Percentiles rank a stretch among this genome's conserved stretches.
phyloP scores from a whole-genome alignment of 2,797 vertebrate species.

The Antennarius maculatus region DNA sequence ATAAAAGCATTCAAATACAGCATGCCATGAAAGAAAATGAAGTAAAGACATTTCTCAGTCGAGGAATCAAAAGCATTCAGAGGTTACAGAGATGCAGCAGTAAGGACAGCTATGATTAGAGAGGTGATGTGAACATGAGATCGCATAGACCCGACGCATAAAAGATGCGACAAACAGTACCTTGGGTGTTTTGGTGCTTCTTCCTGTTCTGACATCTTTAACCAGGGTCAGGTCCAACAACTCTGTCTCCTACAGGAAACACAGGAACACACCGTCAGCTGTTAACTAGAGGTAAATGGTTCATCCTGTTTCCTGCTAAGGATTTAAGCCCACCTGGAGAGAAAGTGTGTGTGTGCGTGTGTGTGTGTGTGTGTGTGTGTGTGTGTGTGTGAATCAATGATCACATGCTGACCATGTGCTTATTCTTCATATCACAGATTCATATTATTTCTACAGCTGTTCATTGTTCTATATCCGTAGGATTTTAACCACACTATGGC shows the following conservation, averaged over 20 bases:
- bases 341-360: slow-evolving; percentile 16
- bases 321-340: slow-evolving; percentile 46
- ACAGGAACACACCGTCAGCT: slow-evolving; percentile 25
- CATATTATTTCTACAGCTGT: neutral
- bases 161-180: slow-evolving; percentile 43
- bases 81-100: no score
- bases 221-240: slow-evolving; percentile 76
- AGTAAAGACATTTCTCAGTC: neutral
- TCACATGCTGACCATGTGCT: slow-evolving; percentile 6
- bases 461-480: neutral
- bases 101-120: neutral
- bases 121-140: neutral
- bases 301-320: slow-evolving; percentile 48
- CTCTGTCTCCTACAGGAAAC: slow-evolving; percentile 69
- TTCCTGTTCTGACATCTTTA: slow-evolving; percentile 78
- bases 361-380: slow-evolving; percentile 16
- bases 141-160: neutral
- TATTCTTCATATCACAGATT: neutral
- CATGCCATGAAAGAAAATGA: neutral
- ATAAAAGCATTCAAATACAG: neutral
- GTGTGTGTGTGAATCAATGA: slow-evolving; percentile 12
- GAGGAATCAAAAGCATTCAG: no score
- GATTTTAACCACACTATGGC: no score
- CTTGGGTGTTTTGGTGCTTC: slow-evolving; percentile 80
- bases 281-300: slow-evolving; percentile 36